Base-by-base conservation (phyloP, 2,888 invertebrate species). In the Torymus auratus region DNA sequence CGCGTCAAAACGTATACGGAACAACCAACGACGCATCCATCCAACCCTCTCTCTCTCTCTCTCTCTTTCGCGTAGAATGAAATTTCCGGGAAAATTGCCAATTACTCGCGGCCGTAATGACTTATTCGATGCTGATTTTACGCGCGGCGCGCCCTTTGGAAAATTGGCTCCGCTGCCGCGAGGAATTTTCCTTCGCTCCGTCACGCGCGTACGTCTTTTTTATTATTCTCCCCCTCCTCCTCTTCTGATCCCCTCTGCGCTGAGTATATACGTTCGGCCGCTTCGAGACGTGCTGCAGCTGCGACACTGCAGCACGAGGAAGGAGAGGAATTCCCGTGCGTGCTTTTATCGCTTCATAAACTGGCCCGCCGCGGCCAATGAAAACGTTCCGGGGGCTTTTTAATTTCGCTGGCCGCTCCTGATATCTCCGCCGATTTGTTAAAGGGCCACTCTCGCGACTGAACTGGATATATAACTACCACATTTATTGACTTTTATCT, bases 1-100 rank as follows among this genome's bases (percentile, higher is more conserved):
- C 71, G 17, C 61, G 23, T 61, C 71, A 62, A 61, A 62, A 58
- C 50, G 13, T 12, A 14, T 13, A 55, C 20, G 20, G 41, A 20
- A 15, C 14, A n/a, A 15, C 28, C 56, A 62, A 62, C 56, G 77
- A 67, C 70, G 70, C 58, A 65, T 65, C 60, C 69, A 15, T 64
- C 60, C 69, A 14, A 60, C 28, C 28, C 28, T 28, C 28, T 28
- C 28, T 3, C 28, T 28, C 28, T 3, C 28, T 28, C 28, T 28
- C 28, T 3, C 28, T 28, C 28, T 28, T 4, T 3, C 28, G 28
- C 65, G 76, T 62, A 41, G 62, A 77, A 73, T 53, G 61, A 62
- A 73, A 78, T 68, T 68, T 73, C 79, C 74, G 70, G 28, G 69
- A 70, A 80, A 80, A 80, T 80, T 75, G 65, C 79, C 79, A 80